Conservation (phyloP, 2,888 invertebrate species). For the Chaitophorus viminalis region DNA sequence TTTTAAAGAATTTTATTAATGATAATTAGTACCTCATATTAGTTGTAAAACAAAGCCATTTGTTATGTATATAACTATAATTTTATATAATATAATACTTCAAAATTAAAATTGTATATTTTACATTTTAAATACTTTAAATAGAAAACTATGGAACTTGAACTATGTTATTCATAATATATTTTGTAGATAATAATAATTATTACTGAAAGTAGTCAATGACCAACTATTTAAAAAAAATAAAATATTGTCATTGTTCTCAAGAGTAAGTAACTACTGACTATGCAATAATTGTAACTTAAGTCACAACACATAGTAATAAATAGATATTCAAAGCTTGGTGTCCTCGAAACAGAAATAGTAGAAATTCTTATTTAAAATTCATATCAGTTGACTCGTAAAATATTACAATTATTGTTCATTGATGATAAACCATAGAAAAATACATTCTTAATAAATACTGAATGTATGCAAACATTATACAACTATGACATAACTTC, state of each 20-base stretch:
- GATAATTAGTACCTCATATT: too few relatives aligned
- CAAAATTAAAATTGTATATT: neutral
- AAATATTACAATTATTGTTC: neutral
- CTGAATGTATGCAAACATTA: neutral
- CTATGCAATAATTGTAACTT: neutral
- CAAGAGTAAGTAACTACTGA: neutral
- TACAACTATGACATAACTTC: neutral
- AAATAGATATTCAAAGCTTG: slow-evolving; percentile 14
- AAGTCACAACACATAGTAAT: neutral
- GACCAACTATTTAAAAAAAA: slow-evolving; percentile 28
- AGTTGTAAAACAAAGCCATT: too few relatives aligned
- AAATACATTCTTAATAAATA: neutral
- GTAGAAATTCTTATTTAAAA: neutral
- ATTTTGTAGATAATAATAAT: slow-evolving; percentile 27
- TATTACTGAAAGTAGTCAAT: slow-evolving; percentile 26
- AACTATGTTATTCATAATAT: neutral
- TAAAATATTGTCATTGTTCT: slow-evolving; percentile 37
- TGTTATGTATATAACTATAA: too few relatives aligned
- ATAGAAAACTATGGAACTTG: slow-evolving; percentile 9
- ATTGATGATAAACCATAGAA: neutral
- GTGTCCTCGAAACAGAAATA: slow-evolving; percentile 22
- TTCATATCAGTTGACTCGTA: slow-evolving; percentile 9
- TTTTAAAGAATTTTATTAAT: too few relatives aligned
- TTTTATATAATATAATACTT: too few relatives aligned
- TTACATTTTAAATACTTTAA: neutral